Evolutionary conservation across 2,797 vertebrate genomes (phyloP).

Genomic region (Zenarchopterus dispar): DNA sequence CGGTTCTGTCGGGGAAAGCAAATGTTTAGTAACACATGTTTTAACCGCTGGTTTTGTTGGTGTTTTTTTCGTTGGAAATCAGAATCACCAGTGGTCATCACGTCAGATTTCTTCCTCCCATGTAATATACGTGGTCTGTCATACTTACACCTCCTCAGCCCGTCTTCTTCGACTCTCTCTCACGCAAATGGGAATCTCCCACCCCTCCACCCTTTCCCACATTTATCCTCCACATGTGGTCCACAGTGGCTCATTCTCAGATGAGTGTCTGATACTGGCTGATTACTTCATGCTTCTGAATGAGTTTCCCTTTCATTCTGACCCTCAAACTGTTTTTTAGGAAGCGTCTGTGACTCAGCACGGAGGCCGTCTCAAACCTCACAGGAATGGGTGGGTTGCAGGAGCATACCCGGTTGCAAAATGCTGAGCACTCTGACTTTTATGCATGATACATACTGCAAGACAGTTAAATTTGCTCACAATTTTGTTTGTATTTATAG

Average conservation of each 20-base stretch:
- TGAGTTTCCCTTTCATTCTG: slow-evolving; percentile 45
- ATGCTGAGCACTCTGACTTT: slow-evolving; percentile 8
- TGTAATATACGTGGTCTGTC: slow-evolving; percentile 25
- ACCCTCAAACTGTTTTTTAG: slow-evolving; percentile 36
- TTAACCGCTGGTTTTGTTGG: slow-evolving; percentile 41
- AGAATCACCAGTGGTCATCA: slow-evolving; percentile 21
- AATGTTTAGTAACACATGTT: slow-evolving; percentile 40
- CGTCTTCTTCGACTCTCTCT: neutral
- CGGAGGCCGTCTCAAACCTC: slow-evolving; percentile 33
- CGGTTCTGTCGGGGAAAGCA: slow-evolving; percentile 51
- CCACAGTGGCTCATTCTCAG: slow-evolving; percentile 29
- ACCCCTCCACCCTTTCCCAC: neutral
- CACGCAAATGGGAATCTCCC: neutral
- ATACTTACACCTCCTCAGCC: slow-evolving; percentile 13
- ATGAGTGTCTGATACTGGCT: slow-evolving; percentile 21
- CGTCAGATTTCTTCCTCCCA: slow-evolving; percentile 13
- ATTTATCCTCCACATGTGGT: slow-evolving; percentile 19
- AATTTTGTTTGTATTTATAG: slow-evolving; percentile 35
- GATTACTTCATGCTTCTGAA: slow-evolving; percentile 47
- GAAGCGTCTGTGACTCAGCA: slow-evolving; percentile 60
- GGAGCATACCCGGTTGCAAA: slow-evolving; percentile 15
- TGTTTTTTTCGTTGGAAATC: slow-evolving; percentile 33
- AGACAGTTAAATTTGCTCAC: slow-evolving; percentile 17
- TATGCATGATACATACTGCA: slow-evolving; percentile 8
- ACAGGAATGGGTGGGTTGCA: slow-evolving; percentile 29